phyloP scores from a whole-genome alignment of 2,797 vertebrate genomes.

The Falco columbarius region DNA sequence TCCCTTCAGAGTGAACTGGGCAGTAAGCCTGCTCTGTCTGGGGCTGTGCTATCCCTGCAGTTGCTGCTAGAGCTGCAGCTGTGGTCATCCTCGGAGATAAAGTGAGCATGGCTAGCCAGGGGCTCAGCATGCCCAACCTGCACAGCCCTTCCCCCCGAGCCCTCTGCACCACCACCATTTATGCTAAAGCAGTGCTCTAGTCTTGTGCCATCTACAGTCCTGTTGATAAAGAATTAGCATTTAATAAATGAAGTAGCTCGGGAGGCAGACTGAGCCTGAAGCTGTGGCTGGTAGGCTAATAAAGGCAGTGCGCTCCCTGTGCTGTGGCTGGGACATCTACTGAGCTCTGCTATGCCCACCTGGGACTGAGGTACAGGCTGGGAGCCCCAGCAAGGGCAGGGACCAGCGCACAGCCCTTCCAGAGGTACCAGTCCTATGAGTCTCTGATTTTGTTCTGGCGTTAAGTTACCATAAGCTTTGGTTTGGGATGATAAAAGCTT shows the following conservation, averaged over 20 bases:
- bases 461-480: not conserved
- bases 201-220: accelerated
- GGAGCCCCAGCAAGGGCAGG: not conserved
- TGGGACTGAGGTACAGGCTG: not conserved
- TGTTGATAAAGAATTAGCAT: not conserved
- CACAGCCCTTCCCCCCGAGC: not conserved
- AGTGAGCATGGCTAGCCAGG: not conserved
- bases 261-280: not conserved
- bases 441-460: not conserved
- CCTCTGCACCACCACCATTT: not conserved
- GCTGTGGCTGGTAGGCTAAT: not conserved
- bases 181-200: not conserved
- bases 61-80: not conserved
- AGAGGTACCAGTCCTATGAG: not conserved
- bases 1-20: not conserved
- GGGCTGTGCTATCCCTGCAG: not conserved
- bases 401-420: not conserved
- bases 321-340: not conserved
- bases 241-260: not conserved
- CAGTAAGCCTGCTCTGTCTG: not conserved
- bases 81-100: not conserved
- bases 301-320: not conserved
- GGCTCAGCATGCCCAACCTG: not conserved
- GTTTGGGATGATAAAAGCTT: not conserved
- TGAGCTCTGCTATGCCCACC: not conserved